Percentiles rank a stretch among this genome's conserved stretches.
Evolutionary conservation across 2,113 vertebrate genomes (phyloP).

Genomic region (Maccullochella peelii): DNA sequence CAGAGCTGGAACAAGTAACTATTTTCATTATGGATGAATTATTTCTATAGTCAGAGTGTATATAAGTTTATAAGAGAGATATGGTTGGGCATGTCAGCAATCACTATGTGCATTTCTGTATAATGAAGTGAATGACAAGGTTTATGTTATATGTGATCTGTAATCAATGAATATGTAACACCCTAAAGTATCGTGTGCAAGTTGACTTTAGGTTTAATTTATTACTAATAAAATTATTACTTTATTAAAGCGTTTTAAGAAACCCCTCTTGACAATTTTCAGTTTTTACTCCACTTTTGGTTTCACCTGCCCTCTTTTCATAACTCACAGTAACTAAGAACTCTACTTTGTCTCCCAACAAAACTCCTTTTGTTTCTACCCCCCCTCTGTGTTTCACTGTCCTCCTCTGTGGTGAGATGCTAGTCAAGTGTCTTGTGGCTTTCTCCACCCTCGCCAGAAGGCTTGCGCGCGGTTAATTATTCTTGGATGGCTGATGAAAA

Average conservation of each 20-base stretch:
- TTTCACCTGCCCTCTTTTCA: conserved; percentile 25
- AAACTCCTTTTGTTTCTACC: conserved; percentile 14
- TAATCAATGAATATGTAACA: no score
- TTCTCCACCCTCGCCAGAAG: conserved; percentile 74
- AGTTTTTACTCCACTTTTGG: conserved; percentile 12
- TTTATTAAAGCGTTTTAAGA: not conserved
- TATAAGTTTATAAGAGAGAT: not conserved
- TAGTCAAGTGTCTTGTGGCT: conserved; percentile 75
- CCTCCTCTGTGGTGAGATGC: conserved; percentile 56
- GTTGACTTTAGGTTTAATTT: conserved; percentile 1
- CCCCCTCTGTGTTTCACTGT: conserved; percentile 55
- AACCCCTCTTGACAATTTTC: not conserved
- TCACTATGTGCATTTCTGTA: not conserved
- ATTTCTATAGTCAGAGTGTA: not conserved
- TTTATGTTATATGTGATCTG: conserved; percentile 1
- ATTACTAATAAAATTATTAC: not conserved
- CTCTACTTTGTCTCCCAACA: conserved; percentile 17
- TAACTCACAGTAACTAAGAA: conserved; percentile 17
- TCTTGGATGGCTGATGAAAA: conserved; percentile 76
- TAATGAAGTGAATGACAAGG: not conserved
- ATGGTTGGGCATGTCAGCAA: not conserved
- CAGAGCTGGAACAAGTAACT: not conserved
- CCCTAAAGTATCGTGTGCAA: not conserved
- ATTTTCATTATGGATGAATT: not conserved
- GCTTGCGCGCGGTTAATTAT: conserved; percentile 79